Evolutionary conservation across 2,113 vertebrate genomes (phyloP).

Genomic region (Cephalopholis sonnerati): DNA sequence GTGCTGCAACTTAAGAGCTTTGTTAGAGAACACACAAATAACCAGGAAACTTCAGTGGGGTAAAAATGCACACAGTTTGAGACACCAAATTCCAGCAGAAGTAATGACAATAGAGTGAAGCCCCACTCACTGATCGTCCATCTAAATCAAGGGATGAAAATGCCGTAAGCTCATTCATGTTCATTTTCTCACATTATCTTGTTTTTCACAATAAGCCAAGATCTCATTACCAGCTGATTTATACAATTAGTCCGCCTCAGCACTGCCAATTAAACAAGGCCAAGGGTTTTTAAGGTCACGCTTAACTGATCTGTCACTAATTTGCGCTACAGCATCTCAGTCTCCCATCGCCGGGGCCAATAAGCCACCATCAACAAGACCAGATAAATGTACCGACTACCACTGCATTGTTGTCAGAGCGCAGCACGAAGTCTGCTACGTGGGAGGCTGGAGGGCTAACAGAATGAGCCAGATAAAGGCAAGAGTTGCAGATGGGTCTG

Average conservation of each 20-base stretch:
- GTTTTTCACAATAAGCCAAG: conserved; percentile 89
- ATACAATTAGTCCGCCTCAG: conserved; percentile 88
- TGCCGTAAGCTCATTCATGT: conserved; percentile 70
- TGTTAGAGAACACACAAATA: conserved; percentile 52
- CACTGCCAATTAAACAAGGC: conserved; percentile 91
- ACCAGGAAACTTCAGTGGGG: conserved; percentile 36
- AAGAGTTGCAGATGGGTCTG: conserved; percentile 68
- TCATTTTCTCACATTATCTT: conserved; percentile 88
- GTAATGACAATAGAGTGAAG: conserved; percentile 24
- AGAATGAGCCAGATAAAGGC: conserved; percentile 68
- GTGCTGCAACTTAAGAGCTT: conserved; percentile 43
- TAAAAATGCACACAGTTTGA: conserved; percentile 4
- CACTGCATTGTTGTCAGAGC: conserved; percentile 64
- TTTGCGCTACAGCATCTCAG: conserved; percentile 81
- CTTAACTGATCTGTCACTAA: conserved; percentile 90
- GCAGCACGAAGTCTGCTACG: conserved; percentile 45
- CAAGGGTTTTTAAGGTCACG: conserved; percentile 89
- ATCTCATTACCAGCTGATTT: conserved; percentile 92
- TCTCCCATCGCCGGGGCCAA: conserved; percentile 73
- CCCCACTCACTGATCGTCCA: conserved; percentile 4
- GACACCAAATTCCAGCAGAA: conserved; percentile 26
- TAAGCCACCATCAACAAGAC: conserved; percentile 67
- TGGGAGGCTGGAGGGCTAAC: conserved; percentile 72
- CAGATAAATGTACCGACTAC: conserved; percentile 63
- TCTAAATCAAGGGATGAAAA: conserved; percentile 40